Conservation (phyloP, 2,113 vertebrate genomes). For the Holacanthus passer region DNA sequence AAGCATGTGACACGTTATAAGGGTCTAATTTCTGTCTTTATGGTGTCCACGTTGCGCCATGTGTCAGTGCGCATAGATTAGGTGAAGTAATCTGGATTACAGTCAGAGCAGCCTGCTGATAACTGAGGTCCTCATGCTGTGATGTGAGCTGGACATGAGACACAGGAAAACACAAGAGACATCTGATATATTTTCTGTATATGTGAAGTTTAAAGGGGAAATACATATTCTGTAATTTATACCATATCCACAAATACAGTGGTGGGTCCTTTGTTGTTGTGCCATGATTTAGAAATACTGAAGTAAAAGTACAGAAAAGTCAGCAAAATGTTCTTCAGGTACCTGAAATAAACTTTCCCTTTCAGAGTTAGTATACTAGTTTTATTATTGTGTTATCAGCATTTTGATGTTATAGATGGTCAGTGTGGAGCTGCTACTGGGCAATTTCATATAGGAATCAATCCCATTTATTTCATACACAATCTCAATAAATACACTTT, state of each 20-base stretch:
- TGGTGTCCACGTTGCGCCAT: background rate
- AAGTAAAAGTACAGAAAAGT: background rate
- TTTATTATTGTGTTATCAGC: background rate
- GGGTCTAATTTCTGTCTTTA: background rate
- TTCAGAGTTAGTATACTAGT: background rate
- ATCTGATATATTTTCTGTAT: background rate
- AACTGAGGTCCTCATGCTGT: conserved; percentile 18
- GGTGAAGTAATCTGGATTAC: conserved; percentile 65
- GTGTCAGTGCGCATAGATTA: conserved; percentile 48
- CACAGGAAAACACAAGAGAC: background rate
- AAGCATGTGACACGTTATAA: background rate
- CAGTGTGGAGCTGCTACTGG: too few relatives aligned
- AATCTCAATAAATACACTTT: too few relatives aligned
- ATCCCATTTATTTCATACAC: too few relatives aligned
- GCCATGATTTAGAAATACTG: background rate
- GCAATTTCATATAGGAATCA: too few relatives aligned
- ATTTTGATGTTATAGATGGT: background rate
- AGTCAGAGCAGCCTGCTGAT: conserved; percentile 8
- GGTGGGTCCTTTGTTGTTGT: background rate
- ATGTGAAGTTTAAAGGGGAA: background rate
- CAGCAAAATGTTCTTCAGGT: background rate
- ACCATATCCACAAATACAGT: background rate
- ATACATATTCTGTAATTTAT: background rate
- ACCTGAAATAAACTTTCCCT: background rate
- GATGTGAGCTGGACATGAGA: background rate